Conservation (phyloP, 2,888 invertebrate species). For the Steinernema scapterisci region DNA sequence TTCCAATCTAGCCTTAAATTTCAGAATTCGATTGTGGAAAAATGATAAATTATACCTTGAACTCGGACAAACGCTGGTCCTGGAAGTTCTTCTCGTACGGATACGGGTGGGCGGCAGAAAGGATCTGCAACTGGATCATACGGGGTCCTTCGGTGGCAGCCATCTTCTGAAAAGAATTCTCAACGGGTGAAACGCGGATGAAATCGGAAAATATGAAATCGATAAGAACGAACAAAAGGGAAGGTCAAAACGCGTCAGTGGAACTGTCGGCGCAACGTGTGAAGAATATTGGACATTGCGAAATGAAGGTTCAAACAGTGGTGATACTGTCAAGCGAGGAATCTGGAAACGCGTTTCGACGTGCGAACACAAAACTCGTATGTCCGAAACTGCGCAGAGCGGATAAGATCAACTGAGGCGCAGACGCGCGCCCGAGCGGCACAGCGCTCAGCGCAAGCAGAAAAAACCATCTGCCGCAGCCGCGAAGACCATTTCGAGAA, state of each 20-base stretch:
- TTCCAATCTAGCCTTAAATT: constrained; percentile 31
- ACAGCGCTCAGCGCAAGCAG: neutral
- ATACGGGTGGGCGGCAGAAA: constrained; percentile 9
- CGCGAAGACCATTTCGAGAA: neutral
- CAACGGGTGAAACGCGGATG: neutral
- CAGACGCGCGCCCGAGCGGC: neutral
- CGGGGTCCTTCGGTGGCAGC: constrained; percentile 1
- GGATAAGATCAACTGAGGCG: neutral
- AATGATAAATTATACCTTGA: constrained; percentile 27
- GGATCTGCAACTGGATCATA: constrained; percentile 11
- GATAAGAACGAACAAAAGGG: neutral
- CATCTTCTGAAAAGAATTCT: neutral
- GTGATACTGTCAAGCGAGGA: no score
- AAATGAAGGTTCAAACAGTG: no score
- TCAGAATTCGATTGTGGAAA: neutral
- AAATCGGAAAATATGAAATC: neutral
- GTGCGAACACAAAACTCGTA: neutral
- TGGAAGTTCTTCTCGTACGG: constrained; percentile 39
- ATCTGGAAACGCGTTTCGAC: no score
- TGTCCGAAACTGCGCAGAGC: neutral
- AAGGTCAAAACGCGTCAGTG: neutral
- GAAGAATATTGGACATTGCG: neutral
- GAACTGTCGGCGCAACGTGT: neutral
- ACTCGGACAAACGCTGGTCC: constrained; percentile 35
- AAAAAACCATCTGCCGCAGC: neutral